Percentiles rank a stretch among this genome's conserved stretches.
Evolutionary conservation across 2,797 vertebrate genomes (phyloP).

Genomic region (Darevskia mixta): DNA sequence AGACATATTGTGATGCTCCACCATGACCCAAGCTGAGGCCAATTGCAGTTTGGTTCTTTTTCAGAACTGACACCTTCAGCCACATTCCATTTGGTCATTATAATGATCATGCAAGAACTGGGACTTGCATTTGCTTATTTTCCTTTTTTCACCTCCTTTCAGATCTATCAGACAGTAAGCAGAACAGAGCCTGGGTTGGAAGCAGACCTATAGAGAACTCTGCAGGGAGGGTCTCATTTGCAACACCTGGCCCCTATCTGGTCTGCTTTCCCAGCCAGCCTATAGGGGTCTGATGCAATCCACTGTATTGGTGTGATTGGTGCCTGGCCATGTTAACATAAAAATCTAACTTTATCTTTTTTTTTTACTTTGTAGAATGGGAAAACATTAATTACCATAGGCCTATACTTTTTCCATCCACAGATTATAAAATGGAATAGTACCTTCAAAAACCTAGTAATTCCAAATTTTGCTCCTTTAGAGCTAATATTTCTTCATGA

Average conservation of each 20-base stretch:
- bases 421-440: not conserved
- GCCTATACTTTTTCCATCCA: not conserved
- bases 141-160: not conserved
- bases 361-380: not conserved
- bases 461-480: not conserved
- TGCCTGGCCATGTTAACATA: not conserved
- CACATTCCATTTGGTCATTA: not conserved
- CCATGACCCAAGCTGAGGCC: not conserved
- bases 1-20: not conserved
- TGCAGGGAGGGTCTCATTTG: too few relatives aligned
- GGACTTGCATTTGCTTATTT: not conserved
- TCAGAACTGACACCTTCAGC: not conserved
- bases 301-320: too few relatives aligned
- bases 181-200: too few relatives aligned
- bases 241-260: too few relatives aligned
- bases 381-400: not conserved
- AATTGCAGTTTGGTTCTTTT: not conserved
- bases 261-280: too few relatives aligned
- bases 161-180: not conserved
- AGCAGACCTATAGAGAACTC: too few relatives aligned
- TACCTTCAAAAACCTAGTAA: not conserved
- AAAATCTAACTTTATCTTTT: not conserved
- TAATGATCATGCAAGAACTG: not conserved
- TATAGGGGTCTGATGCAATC: too few relatives aligned
- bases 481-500: not conserved